Evolutionary conservation across 2,113 vertebrate genomes (phyloP), one percentile per base, ranked within the genome.

Genomic region (Bothrops jararaca): DNA sequence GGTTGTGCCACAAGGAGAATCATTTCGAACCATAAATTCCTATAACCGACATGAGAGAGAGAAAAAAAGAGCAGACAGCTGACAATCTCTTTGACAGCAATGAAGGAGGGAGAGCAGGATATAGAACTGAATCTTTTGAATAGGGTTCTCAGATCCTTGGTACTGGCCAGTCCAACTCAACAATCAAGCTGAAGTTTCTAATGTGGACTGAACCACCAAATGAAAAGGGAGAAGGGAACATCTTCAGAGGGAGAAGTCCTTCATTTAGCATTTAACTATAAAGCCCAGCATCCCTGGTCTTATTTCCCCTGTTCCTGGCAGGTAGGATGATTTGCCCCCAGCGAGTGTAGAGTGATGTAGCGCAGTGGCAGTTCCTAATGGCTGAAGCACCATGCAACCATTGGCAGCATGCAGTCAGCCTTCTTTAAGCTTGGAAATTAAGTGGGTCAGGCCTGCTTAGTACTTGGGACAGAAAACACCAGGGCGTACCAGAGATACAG

Each of bases 21-120:
- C 99, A 0, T 99, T 99, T 89, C 98, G 98, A 56, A 99, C 99
- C 98, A 99, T 98, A 96, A 99, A 98, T 24, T 99, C 99, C 99
- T 99, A 96, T 22, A 52, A 90, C 1, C 18, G 8, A 52, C 11
- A 52, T 48, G 23, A n/a, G 15, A n/a, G n/a, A n/a, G n/a, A 0
- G 12, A 23, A 58, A 50, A 10, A 26, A 26, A 9, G 24, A 60
- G 12, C n/a, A 4, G 80, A 54, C 6, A 45, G 48, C 10, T 85
- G 39, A 74, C 6, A 7, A 80, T 39, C 69, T 74, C n/a, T 74
- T 74, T 80, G n/a, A 80, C 8, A 80, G 69, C 69, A 80, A 39
- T 3, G 24, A 86, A 86, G 34, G 23, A 86, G 80, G 4, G 39
- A 2, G 48, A 48, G 48, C 34, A 42, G 42, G 3, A 24, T 45